phyloP scores from a whole-genome alignment of 2,888 invertebrate genomes.

The Nycteola revayana region DNA sequence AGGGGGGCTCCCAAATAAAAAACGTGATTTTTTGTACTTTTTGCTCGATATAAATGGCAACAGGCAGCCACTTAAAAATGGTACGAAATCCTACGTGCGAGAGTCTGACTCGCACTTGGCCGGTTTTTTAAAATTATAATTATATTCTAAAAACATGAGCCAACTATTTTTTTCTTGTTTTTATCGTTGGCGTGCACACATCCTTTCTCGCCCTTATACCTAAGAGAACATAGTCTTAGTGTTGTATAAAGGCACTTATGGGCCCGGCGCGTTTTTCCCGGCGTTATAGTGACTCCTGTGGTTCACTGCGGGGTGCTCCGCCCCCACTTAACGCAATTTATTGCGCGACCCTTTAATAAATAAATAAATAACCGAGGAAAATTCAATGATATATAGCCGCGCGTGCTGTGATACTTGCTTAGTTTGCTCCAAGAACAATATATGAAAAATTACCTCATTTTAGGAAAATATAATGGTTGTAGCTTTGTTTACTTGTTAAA shows the following conservation, averaged over 20 bases:
- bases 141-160: constrained; percentile 11
- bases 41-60: no score
- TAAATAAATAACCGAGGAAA: constrained; percentile 79
- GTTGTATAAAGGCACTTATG: constrained; percentile 78
- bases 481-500: no score
- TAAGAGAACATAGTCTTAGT: constrained; percentile 57
- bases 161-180: constrained; percentile 19
- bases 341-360: constrained; percentile 79
- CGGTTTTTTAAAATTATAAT: no score
- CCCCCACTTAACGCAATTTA: constrained; percentile 82
- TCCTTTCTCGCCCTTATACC: constrained; percentile 34
- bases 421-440: constrained; percentile 28
- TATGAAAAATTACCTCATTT: constrained; percentile 58
- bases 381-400: constrained; percentile 77
- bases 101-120: no score
- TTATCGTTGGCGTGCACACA: constrained; percentile 26
- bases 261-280: constrained; percentile 68
- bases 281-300: constrained; percentile 73
- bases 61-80: no score
- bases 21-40: no score
- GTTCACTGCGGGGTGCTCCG: constrained; percentile 72
- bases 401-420: constrained; percentile 49
- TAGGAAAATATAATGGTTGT: constrained; percentile 28
- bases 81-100: no score
- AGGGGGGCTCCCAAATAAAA: no score